phyloP scores from a whole-genome alignment of 2,113 vertebrate genomes.

The Megaceryle torquata region DNA sequence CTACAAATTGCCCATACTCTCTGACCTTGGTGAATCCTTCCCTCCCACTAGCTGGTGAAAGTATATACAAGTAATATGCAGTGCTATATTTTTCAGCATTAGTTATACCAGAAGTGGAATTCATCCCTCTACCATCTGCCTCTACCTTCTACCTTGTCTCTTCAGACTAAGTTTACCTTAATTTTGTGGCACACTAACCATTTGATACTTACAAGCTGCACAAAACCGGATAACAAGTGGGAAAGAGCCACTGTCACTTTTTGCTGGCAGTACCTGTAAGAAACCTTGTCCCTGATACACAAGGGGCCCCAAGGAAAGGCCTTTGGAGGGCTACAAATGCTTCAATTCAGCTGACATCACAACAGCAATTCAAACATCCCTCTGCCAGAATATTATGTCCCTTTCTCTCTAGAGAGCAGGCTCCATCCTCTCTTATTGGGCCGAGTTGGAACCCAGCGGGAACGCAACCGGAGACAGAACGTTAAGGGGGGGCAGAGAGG shows the following conservation, averaged over 20 bases:
- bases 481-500: no score
- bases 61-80: background rate
- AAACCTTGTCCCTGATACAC: background rate
- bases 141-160: background rate
- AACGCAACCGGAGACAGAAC: fast-evolving
- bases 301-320: fast-evolving
- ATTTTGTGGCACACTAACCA: background rate
- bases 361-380: fast-evolving
- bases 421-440: background rate
- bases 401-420: background rate
- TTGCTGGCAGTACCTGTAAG: background rate
- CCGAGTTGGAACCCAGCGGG: background rate
- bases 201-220: background rate
- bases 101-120: background rate
- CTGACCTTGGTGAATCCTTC: background rate
- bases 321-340: fast-evolving
- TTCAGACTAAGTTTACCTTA: background rate
- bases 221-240: background rate
- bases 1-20: background rate
- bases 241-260: background rate
- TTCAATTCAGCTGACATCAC: background rate
- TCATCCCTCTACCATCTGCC: background rate
- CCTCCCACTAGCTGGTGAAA: background rate
- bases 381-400: fast-evolving
- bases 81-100: background rate